Evolutionary conservation across 2,888 invertebrate species (phyloP).

Genomic region (Trissonchulus sp.): DNA sequence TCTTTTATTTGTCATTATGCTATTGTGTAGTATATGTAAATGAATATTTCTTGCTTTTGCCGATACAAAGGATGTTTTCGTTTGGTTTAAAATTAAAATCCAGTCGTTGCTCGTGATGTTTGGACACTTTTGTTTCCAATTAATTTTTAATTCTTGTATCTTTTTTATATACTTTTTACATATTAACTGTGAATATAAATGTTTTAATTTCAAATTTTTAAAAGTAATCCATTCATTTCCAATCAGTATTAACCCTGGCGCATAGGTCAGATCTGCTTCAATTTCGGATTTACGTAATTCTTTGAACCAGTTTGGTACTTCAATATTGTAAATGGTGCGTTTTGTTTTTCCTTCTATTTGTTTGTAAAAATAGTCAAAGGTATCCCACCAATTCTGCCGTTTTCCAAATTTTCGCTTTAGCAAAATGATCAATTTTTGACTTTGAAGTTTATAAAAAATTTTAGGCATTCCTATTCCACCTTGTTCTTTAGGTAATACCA

Average conservation of each 20-base stretch:
- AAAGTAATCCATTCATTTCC: not conserved
- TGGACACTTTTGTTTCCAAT: not conserved
- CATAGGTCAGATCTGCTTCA: not conserved
- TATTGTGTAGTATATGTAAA: too few species aligned
- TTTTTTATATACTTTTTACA: not conserved
- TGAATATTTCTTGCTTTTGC: not conserved
- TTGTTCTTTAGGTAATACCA: not conserved
- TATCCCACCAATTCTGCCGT: not conserved
- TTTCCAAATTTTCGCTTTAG: not conserved
- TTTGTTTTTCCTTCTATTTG: not conserved
- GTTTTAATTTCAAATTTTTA: not conserved
- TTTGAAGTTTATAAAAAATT: not conserved
- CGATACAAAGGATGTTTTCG: not conserved
- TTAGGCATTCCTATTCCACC: not conserved
- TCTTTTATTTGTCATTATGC: too few species aligned
- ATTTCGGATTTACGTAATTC: not conserved
- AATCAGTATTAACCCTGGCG: not conserved
- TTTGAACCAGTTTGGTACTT: not conserved
- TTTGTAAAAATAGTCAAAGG: not conserved
- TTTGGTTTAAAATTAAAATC: too few species aligned
- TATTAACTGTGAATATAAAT: not conserved
- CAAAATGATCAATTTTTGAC: not conserved
- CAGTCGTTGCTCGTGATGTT: too few species aligned
- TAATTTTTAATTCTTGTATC: constrained; percentile 14
- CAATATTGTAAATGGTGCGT: too few species aligned